Conservation (phyloP, 2,888 invertebrate genomes). For the Pyrrhosoma nymphula region DNA sequence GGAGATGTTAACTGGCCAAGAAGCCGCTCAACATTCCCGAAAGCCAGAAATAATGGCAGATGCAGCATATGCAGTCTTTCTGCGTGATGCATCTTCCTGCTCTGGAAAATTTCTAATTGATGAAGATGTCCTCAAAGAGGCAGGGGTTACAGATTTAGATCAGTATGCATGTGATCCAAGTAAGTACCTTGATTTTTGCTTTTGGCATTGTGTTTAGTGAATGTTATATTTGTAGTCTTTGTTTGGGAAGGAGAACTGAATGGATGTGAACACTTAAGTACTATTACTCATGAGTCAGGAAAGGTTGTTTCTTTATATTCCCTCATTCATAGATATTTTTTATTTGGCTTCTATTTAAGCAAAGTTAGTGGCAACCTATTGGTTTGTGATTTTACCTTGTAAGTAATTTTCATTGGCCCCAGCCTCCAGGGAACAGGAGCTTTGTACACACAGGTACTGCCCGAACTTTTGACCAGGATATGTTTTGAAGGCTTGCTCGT, state of each 20-base stretch:
- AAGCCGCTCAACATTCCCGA: conserved; percentile 84
- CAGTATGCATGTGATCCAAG: conserved; percentile 92
- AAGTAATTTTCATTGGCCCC: too few species aligned
- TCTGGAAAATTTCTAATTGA: conserved; percentile 97
- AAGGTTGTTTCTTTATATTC: too few species aligned
- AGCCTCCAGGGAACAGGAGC: too few species aligned
- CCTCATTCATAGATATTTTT: too few species aligned
- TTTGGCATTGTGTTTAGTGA: conserved; percentile 68
- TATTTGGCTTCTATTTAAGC: too few species aligned
- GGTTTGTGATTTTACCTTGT: too few species aligned
- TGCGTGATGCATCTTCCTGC: conserved; percentile 86
- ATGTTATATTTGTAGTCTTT: not conserved
- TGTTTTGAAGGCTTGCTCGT: too few species aligned
- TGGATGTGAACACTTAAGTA: too few species aligned
- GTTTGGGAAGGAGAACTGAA: not conserved
- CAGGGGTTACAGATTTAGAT: conserved; percentile 90
- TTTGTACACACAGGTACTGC: too few species aligned
- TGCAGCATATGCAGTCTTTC: conserved; percentile 91
- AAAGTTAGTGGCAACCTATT: too few species aligned
- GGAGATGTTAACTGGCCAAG: conserved; percentile 88
- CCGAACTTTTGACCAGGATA: too few species aligned
- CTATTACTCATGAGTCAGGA: too few species aligned
- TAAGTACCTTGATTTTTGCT: conserved; percentile 75
- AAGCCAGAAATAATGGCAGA: conserved; percentile 93
- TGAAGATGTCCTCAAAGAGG: conserved; percentile 89